These are phyloP conservation scores for Nebria salina DNA, from an alignment of 2,888 invertebrate genomes.

Conservation along the genomic window DNA sequence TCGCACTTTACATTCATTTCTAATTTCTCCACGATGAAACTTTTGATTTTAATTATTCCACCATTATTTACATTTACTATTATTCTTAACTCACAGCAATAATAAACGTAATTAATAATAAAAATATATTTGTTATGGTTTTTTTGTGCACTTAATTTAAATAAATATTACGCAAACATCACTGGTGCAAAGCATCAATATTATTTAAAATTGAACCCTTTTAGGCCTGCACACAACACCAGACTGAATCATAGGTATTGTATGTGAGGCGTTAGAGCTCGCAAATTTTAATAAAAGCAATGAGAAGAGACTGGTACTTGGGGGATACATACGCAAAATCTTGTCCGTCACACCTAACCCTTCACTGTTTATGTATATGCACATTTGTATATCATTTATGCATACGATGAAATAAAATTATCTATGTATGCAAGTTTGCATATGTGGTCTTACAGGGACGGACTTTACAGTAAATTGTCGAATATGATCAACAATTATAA, in stretches of 20 bases:
- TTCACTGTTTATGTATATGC: conserved; percentile 49
- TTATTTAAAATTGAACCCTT: background rate
- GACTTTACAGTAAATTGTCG: background rate
- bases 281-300: background rate
- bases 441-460: conserved; percentile 20
- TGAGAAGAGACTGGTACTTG: conserved; percentile 6
- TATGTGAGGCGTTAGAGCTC: conserved; percentile 11
- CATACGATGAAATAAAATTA: conserved; percentile 45
- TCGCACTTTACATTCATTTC: background rate
- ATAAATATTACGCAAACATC: background rate
- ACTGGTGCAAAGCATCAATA: background rate
- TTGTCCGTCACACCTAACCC: conserved; percentile 64
- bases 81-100: too few relatives aligned
- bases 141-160: too few relatives aligned
- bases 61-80: too few relatives aligned
- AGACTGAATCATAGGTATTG: conserved; percentile 4
- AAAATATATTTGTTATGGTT: too few relatives aligned
- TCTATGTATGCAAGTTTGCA: conserved; percentile 28
- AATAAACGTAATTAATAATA: too few relatives aligned
- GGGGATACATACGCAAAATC: conserved; percentile 55
- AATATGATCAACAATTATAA: too few relatives aligned
- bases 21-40: background rate
- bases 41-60: too few relatives aligned
- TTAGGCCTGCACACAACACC: background rate
- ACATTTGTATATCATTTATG: conserved; percentile 17